Conservation (phyloP, 2,113 vertebrate genomes). For the Xenopus borealis region DNA sequence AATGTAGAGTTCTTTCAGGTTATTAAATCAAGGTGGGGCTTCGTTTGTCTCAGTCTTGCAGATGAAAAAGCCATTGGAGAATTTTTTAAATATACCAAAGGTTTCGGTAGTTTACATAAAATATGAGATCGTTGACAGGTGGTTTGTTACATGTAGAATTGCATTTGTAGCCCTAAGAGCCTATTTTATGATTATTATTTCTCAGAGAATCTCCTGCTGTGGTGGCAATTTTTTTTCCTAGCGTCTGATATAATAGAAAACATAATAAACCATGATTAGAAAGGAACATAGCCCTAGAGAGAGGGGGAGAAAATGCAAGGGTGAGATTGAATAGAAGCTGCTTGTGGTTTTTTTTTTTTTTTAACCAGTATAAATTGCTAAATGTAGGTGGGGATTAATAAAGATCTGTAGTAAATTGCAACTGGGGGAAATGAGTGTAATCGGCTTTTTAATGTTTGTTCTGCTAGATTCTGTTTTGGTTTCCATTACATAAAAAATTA, state of each 20-base stretch:
- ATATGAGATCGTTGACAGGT: background rate
- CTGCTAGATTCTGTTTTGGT: too few species aligned
- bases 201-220: slow-evolving; percentile 14
- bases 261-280: slow-evolving; percentile 22
- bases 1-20: too few species aligned
- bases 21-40: too few species aligned
- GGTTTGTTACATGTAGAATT: background rate
- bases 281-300: background rate
- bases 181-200: slow-evolving; percentile 21
- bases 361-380: background rate
- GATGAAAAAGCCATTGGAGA: too few species aligned
- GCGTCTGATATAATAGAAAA: slow-evolving; percentile 11
- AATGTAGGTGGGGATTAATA: background rate
- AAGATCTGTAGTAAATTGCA: background rate
- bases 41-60: too few species aligned
- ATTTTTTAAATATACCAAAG: too few species aligned
- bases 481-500: too few species aligned
- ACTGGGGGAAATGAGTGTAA: too few species aligned
- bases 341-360: background rate
- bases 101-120: background rate
- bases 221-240: slow-evolving; percentile 18
- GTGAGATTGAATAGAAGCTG: background rate
- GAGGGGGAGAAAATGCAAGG: background rate
- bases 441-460: too few species aligned
- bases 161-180: slow-evolving; percentile 24